Percentiles rank a stretch among this genome's conserved stretches.
Evolutionary conservation across 1,140 invertebrate genomes (phyloP).

Genomic region (Aphelenchoides besseyi): DNA sequence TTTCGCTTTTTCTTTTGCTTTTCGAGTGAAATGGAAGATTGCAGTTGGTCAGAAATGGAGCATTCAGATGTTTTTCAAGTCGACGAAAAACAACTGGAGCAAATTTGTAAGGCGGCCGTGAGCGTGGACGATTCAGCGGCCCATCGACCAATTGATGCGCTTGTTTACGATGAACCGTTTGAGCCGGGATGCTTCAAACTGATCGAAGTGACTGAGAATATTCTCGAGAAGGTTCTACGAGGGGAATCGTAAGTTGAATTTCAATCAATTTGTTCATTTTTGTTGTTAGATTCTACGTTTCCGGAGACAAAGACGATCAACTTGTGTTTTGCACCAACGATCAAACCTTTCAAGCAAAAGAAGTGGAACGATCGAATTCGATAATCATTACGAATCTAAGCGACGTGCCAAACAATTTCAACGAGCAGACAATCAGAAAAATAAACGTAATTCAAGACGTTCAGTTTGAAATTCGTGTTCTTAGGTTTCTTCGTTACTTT

Average conservation of each 20-base stretch:
- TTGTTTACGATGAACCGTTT: not conserved
- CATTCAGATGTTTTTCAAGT: not conserved
- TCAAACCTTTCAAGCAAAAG: conserved; percentile 8
- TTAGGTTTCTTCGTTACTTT: not conserved
- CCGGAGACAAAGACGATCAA: not conserved
- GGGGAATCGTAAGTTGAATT: not conserved
- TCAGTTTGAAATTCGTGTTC: not conserved
- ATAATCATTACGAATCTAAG: not conserved
- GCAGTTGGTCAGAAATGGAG: too few relatives aligned
- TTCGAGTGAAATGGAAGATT: not conserved
- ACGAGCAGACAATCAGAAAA: not conserved
- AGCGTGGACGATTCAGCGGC: not conserved
- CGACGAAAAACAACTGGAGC: not conserved
- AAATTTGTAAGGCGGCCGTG: not conserved
- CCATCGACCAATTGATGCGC: not conserved
- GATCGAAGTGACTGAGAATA: conserved; percentile 1
- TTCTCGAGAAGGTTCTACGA: not conserved
- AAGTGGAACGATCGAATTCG: conserved; percentile 14
- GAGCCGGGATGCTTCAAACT: not conserved
- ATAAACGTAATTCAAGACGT: not conserved
- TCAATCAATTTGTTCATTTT: not conserved
- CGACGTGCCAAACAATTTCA: not conserved
- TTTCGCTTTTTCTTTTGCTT: not conserved
- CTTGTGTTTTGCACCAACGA: conserved; percentile 2
- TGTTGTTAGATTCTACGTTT: conserved; percentile 1